Evolutionary conservation across 2,888 invertebrate species (phyloP), one percentile per base, ranked within the genome.

Genomic region (Euplexia lucipara): DNA sequence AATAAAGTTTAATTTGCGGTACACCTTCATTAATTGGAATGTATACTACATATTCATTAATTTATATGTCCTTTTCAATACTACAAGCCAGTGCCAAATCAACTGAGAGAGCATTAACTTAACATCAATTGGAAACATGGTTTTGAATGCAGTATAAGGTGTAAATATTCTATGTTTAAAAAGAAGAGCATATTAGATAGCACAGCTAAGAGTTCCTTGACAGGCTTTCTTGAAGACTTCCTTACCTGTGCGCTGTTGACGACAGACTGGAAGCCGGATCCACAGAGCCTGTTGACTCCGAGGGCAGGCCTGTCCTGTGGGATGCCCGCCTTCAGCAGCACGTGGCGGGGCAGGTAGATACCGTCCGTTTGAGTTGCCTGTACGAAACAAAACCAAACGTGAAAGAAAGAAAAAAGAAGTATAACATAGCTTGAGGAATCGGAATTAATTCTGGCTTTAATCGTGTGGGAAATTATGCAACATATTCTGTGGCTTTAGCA

Each of bases 251-350:
- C 97, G 58, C 97, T 98, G 94, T 97, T 98, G 18, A 99, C 97
- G 70, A 99, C 96, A 0, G 99, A 97, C 90, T 99, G 99, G 92
- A 99, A 99, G 1, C 99, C 99, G 34, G 99, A 99, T 16, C 99
- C 99, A 91, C 99, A 99, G 18, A 99, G 96, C 72, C 99, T 96
- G 95, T 99, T 99, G 51, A 99, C 96, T 53, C 97, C 97, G 2
- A 98, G 95, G 0, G 98, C 99, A 1, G 99, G 99, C 67, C 95
- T 97, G 47, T 98, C 97, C 76, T 97, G 92, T 8, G 99, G 98
- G 59, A 99, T 97, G 48, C 99, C 99, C 75, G 97, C 96, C 81
- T 97, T 96, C 18, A 99, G 96, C 0, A 97, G 96, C n/a, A 98
- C 97, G 91, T 99, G 99, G 9, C 99, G 97, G 0, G 99, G 97